phyloP scores from a whole-genome alignment of 2,113 vertebrate species.

The Paraplagusia blochii region DNA sequence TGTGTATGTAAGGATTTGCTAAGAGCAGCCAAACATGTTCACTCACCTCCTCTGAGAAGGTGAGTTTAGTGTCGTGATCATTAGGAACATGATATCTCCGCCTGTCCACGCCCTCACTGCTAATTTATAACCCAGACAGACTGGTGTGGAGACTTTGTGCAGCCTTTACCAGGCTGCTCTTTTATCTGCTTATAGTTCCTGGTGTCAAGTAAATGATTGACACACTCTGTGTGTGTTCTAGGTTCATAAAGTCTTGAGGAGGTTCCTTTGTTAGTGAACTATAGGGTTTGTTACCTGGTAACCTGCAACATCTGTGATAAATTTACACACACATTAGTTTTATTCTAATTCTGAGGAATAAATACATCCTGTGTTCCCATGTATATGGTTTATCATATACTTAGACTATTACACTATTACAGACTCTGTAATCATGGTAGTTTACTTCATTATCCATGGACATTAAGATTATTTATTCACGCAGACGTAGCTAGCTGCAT shows the following conservation, averaged over 20 bases:
- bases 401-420: no score
- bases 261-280: conserved; percentile 30
- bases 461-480: no score
- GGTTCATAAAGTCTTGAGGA: conserved; percentile 26
- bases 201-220: conserved; percentile 53
- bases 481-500: no score
- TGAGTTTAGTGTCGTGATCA: conserved; percentile 7
- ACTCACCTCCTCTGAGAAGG: conserved; percentile 17
- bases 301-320: neutral
- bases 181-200: conserved; percentile 47
- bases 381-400: no score
- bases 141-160: conserved; percentile 21
- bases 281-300: conserved; percentile 3
- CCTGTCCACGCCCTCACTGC: conserved; percentile 17
- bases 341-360: no score
- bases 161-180: conserved; percentile 8
- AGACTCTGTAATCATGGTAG: no score
- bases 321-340: no score
- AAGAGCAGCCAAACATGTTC: conserved; percentile 41
- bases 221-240: conserved; percentile 2
- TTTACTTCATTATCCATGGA: no score
- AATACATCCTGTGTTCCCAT: no score
- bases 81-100: conserved; percentile 10
- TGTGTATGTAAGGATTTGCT: conserved; percentile 27
- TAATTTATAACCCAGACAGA: conserved; percentile 3